phyloP scores from a whole-genome alignment of 2,113 vertebrate species.

The Anseranas semipalmata region DNA sequence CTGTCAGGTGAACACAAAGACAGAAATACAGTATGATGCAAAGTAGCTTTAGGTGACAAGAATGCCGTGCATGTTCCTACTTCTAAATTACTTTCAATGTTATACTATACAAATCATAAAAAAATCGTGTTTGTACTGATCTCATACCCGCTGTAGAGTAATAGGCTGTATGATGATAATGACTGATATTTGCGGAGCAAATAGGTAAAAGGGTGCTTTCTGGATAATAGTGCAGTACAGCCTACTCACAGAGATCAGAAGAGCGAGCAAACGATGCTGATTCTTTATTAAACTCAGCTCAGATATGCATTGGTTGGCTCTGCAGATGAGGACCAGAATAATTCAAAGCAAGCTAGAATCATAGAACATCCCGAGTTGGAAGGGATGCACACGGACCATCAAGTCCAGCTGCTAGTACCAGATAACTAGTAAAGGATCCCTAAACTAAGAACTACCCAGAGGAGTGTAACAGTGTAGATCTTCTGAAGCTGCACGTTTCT shows the following conservation, averaged over 20 bases:
- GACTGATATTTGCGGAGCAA: not conserved
- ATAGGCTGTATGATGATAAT: not conserved
- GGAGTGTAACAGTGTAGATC: not conserved
- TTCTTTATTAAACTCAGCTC: not conserved
- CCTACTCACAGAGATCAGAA: not conserved
- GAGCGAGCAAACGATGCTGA: not conserved
- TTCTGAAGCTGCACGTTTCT: not conserved
- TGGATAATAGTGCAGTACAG: not conserved
- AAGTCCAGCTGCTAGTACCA: not conserved
- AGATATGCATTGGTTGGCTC: not conserved
- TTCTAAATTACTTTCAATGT: not conserved
- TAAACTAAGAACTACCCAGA: not conserved
- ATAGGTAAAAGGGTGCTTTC: not conserved
- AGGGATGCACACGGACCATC: not conserved
- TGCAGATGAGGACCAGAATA: not conserved
- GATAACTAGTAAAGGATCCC: not conserved
- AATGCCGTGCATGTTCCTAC: not conserved
- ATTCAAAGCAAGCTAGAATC: not conserved
- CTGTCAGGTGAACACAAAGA: not conserved
- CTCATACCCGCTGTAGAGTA: not conserved
- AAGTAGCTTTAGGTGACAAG: slow-evolving; percentile 1
- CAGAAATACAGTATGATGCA: not conserved
- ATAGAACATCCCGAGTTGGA: not conserved
- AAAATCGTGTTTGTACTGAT: not conserved
- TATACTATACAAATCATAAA: rapidly evolving